Percentiles rank a stretch among this genome's conserved stretches.
These are phyloP conservation scores for Priocnemis perturbator DNA, from an alignment of 2,888 invertebrate species.

Conservation along the genomic window DNA sequence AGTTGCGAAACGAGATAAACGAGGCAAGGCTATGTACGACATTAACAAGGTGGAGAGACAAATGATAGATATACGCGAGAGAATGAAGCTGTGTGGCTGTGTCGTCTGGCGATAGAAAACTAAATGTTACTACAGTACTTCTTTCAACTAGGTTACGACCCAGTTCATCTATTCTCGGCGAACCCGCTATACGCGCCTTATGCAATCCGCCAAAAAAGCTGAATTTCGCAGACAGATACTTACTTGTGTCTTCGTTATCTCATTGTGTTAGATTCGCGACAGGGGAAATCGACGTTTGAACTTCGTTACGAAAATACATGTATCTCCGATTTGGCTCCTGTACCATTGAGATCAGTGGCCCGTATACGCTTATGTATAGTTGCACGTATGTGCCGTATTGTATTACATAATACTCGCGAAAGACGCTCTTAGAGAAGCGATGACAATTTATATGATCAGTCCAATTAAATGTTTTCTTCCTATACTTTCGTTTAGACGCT, in stretches of 20 bases:
- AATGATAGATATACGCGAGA: conserved; percentile 26
- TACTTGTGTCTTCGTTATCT: conserved; percentile 34
- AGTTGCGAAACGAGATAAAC: conserved; percentile 1
- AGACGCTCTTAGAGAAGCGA: no score
- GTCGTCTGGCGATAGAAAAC: neutral
- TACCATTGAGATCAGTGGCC: no score
- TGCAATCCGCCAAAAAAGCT: conserved; percentile 41
- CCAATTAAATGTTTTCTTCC: no score
- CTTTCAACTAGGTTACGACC: conserved; percentile 54
- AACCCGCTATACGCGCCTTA: conserved; percentile 39
- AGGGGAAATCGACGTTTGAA: no score
- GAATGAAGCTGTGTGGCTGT: conserved; percentile 21
- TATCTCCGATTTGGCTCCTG: no score
- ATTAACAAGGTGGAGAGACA: conserved; percentile 14
- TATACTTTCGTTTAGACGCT: no score
- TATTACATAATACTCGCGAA: no score
- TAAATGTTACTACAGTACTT: conserved; percentile 14
- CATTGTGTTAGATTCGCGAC: no score
- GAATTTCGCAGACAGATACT: conserved; percentile 15
- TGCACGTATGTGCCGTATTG: no score
- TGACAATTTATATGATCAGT: no score
- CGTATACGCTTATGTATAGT: no score
- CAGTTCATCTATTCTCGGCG: conserved; percentile 58
- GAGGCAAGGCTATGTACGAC: conserved; percentile 8
- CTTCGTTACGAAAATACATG: no score